phyloP scores from a whole-genome alignment of 2,888 invertebrate genomes.

The Andrena flavipes region DNA sequence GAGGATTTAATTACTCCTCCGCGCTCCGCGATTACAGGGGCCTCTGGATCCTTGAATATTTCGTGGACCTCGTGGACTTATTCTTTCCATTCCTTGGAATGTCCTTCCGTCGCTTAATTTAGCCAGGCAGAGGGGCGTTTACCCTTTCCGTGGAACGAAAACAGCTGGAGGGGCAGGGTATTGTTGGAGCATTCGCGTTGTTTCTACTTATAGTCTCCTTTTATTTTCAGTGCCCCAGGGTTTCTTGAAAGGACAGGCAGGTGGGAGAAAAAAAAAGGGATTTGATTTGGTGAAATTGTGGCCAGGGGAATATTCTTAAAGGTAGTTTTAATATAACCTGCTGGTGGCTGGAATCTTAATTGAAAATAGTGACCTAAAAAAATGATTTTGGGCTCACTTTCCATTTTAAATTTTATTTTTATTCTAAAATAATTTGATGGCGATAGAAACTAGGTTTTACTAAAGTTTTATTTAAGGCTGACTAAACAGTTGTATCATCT shows the following conservation, averaged over 20 bases:
- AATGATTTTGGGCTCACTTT: too few relatives aligned
- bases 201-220: constrained; percentile 7
- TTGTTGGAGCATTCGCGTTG: constrained; percentile 28
- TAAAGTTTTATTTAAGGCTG: too few relatives aligned
- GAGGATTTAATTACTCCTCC: constrained; percentile 61
- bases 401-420: too few relatives aligned
- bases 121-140: constrained; percentile 9
- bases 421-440: too few relatives aligned
- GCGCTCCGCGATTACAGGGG: constrained; percentile 35
- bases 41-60: constrained; percentile 50
- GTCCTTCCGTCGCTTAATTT: constrained; percentile 44
- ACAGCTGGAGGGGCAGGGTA: background rate
- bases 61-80: constrained; percentile 38
- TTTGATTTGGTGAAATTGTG: background rate
- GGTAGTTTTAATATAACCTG: too few relatives aligned
- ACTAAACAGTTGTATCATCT: too few relatives aligned
- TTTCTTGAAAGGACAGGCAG: background rate
- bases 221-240: constrained; percentile 1
- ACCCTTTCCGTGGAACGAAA: background rate
- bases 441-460: too few relatives aligned
- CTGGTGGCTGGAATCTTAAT: too few relatives aligned
- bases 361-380: too few relatives aligned
- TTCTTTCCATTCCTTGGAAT: constrained; percentile 43
- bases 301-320: too few relatives aligned
- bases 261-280: background rate